Conservation (phyloP, 2,888 invertebrate genomes). For the Tiliacea citrago region DNA sequence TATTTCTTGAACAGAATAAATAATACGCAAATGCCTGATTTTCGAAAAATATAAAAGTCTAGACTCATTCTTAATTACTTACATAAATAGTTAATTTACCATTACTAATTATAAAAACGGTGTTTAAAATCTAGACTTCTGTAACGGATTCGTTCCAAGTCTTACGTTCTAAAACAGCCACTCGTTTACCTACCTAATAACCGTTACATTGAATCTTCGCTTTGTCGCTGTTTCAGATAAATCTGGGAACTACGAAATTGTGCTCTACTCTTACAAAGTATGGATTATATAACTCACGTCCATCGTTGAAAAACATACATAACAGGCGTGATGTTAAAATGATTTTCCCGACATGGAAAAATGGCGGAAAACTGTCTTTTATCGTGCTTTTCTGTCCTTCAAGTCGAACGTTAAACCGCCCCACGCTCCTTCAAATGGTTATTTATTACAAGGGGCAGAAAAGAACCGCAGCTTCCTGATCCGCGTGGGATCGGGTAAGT, state of each 20-base stretch:
- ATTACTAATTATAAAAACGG: slow-evolving; percentile 14
- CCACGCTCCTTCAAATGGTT: slow-evolving; percentile 70
- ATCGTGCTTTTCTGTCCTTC: slow-evolving; percentile 69
- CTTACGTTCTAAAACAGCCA: slow-evolving; percentile 12
- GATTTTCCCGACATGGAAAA: slow-evolving; percentile 83
- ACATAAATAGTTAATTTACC: slow-evolving; percentile 3
- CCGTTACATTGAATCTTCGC: slow-evolving; percentile 27
- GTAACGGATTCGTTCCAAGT: neutral
- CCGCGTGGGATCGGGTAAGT: slow-evolving; percentile 80
- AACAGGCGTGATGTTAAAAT: slow-evolving; percentile 78
- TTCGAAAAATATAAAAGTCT: neutral
- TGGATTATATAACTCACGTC: slow-evolving; percentile 48
- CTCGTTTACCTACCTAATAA: slow-evolving; percentile 28
- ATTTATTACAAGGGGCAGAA: slow-evolving; percentile 76
- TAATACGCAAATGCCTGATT: neutral
- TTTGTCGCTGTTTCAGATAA: slow-evolving; percentile 8
- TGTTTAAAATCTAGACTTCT: slow-evolving; percentile 19
- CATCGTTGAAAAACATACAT: slow-evolving; percentile 73
- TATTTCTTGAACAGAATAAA: neutral
- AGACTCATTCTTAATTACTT: neutral
- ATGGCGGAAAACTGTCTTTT: slow-evolving; percentile 79
- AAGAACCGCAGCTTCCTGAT: slow-evolving; percentile 85
- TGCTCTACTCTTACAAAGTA: neutral
- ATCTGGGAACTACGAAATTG: neutral
- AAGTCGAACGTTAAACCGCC: slow-evolving; percentile 70